phyloP scores from a whole-genome alignment of 1,140 invertebrate species.

The Agrilus planipennis region DNA sequence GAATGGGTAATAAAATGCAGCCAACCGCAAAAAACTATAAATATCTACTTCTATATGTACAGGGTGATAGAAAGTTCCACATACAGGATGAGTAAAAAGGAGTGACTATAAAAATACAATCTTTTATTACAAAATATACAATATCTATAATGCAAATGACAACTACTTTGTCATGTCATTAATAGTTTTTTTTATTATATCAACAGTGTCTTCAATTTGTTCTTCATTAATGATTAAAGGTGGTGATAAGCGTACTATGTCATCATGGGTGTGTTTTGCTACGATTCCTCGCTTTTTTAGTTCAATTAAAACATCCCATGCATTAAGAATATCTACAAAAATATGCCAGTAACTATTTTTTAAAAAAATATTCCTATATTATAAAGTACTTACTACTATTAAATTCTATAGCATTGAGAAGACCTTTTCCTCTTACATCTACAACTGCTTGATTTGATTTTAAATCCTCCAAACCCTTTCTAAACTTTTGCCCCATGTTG shows the following conservation, averaged over 20 bases:
- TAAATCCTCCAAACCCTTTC: slow-evolving; percentile 57
- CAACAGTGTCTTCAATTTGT: slow-evolving; percentile 65
- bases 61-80: too few species aligned
- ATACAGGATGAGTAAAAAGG: too few species aligned
- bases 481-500: slow-evolving; percentile 65
- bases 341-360: neutral
- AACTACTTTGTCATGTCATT: too few species aligned
- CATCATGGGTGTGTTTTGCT: slow-evolving; percentile 88
- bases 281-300: slow-evolving; percentile 82
- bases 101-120: too few species aligned
- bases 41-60: too few species aligned
- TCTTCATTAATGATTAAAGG: slow-evolving; percentile 79
- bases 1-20: too few species aligned
- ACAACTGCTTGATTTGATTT: slow-evolving; percentile 56
- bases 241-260: slow-evolving; percentile 89
- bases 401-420: slow-evolving; percentile 94
- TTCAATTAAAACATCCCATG: slow-evolving; percentile 83
- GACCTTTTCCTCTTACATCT: slow-evolving; percentile 78
- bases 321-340: slow-evolving; percentile 28
- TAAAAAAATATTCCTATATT: neutral
- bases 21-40: too few species aligned
- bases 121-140: too few species aligned
- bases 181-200: slow-evolving; percentile 69
- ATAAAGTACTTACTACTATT: slow-evolving; percentile 51
- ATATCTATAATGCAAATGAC: too few species aligned